Conservation (phyloP, 2,113 vertebrate species). For the Columba livia region DNA sequence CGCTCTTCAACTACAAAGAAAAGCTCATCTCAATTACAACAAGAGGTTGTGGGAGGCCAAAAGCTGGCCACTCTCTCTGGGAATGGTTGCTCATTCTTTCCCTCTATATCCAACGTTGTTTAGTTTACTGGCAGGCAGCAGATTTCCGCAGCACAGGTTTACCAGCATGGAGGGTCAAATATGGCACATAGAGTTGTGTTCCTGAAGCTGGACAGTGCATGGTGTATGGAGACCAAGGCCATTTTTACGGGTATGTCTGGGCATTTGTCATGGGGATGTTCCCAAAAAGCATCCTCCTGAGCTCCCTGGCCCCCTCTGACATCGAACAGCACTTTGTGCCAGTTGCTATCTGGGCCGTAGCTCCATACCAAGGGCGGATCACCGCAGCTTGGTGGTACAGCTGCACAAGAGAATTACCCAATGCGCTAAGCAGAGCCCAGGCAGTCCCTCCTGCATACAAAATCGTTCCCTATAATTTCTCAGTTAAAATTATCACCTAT, state of each 20-base stretch:
- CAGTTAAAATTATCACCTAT: not conserved
- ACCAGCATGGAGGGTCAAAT: not conserved
- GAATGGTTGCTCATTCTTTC: not conserved
- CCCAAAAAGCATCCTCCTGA: not conserved
- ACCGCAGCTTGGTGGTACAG: not conserved
- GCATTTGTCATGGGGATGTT: not conserved
- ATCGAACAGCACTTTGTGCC: not conserved
- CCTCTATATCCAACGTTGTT: not conserved
- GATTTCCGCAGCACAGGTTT: not conserved
- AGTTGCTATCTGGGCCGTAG: not conserved
- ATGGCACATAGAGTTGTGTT: rapidly evolving
- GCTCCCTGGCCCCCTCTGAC: not conserved
- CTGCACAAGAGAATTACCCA: not conserved
- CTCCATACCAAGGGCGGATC: not conserved
- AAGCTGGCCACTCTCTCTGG: not conserved
- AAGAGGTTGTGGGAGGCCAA: not conserved
- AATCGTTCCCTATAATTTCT: not conserved
- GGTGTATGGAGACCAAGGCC: rapidly evolving
- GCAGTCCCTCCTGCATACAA: not conserved
- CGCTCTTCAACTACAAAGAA: not conserved
- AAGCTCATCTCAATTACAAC: not conserved
- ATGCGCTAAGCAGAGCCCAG: not conserved
- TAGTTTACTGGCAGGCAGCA: not conserved
- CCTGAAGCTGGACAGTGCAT: not conserved
- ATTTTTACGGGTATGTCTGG: not conserved